Conservation (phyloP, 2,797 vertebrate species). For the Manis javanica region DNA sequence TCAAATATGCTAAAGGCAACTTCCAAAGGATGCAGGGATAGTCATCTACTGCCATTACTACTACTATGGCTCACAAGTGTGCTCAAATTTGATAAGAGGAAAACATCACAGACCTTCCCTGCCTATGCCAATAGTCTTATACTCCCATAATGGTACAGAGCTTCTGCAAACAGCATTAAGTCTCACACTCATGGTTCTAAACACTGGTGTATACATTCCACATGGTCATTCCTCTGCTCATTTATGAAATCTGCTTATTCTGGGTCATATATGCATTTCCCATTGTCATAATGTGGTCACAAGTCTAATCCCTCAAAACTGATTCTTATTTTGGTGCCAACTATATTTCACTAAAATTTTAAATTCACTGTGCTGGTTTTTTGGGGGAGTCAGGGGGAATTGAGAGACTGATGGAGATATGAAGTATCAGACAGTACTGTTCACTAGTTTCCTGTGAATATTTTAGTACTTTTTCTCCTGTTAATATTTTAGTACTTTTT, state of each 20-base stretch:
- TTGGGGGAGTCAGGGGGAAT: not conserved
- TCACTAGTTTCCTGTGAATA: not conserved
- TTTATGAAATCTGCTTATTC: not conserved
- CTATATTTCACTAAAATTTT: conserved; percentile 29
- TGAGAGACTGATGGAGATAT: not conserved
- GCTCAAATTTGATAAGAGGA: not conserved
- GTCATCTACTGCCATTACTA: not conserved
- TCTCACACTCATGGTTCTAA: not conserved
- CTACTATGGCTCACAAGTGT: too few species aligned
- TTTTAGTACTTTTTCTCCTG: not conserved
- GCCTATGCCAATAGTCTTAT: not conserved
- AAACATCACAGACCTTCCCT: not conserved
- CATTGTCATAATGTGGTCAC: not conserved
- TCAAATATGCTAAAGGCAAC: not conserved
- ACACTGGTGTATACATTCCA: not conserved
- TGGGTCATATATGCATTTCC: not conserved
- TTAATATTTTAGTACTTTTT: not conserved
- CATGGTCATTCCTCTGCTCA: not conserved
- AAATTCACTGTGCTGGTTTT: not conserved
- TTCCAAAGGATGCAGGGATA: not conserved
- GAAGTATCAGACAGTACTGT: not conserved
- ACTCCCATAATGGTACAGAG: not conserved
- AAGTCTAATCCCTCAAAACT: not conserved
- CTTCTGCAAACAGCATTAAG: not conserved
- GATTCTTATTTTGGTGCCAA: conserved; percentile 20